Percentiles rank a stretch among this genome's conserved stretches.
phyloP scores from a whole-genome alignment of 1,140 invertebrate species.

The Teleogryllus occipitalis region DNA sequence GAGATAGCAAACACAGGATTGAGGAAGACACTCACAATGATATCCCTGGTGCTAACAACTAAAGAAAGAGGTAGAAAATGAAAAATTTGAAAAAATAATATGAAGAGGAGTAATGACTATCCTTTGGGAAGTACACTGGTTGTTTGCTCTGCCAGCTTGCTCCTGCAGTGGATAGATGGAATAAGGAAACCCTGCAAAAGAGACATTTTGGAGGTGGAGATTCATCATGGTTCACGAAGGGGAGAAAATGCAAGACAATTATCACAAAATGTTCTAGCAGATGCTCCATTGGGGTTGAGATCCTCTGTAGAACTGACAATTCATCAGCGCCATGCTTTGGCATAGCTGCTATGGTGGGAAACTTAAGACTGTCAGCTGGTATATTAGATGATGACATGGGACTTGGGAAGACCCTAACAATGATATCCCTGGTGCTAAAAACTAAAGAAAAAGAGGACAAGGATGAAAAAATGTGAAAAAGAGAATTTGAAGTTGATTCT shows the following conservation, averaged over 20 bases:
- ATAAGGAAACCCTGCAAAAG: constrained; percentile 54
- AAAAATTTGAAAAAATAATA: no score
- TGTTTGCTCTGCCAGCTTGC: constrained; percentile 76
- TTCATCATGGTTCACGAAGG: constrained; percentile 77
- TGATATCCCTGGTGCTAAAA: no score
- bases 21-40: constrained; percentile 89
- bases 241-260: constrained; percentile 50
- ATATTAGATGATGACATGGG: no score
- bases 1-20: constrained; percentile 85
- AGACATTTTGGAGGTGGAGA: constrained; percentile 51
- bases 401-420: no score
- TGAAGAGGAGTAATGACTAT: constrained; percentile 29
- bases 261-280: constrained; percentile 12
- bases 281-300: no score
- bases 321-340: no score
- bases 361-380: no score
- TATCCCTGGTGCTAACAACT: constrained; percentile 59
- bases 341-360: no score
- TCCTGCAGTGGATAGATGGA: constrained; percentile 84
- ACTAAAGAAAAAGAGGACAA: no score
- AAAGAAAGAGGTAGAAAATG: constrained; percentile 28
- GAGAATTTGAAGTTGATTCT: constrained; percentile 33
- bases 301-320: no score
- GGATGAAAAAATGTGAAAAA: constrained; percentile 31
- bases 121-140: constrained; percentile 65